A percentile compares a stretch with the other conserved stretches of the same genome.
Evolutionary conservation across 2,888 invertebrate genomes (phyloP).

Genomic region (Lamproptera curius): DNA sequence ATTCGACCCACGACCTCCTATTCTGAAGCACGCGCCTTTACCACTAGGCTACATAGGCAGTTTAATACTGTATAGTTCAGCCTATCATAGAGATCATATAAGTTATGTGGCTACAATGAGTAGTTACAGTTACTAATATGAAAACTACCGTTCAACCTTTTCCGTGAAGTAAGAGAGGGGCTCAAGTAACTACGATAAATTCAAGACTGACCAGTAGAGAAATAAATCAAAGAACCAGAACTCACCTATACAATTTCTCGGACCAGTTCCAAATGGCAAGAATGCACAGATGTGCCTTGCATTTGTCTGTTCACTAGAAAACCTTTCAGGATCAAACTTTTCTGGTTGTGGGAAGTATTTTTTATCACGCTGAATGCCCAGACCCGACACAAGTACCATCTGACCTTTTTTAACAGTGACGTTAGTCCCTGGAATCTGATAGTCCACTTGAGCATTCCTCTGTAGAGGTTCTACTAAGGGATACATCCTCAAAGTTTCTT

Average conservation of each 20-base stretch:
- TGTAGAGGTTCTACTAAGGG: conserved; percentile 56
- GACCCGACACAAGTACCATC: not conserved
- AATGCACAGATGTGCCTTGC: conserved; percentile 47
- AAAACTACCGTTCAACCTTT: not conserved
- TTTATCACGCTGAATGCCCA: no score
- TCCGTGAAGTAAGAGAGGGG: not conserved
- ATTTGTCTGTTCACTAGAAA: conserved; percentile 43
- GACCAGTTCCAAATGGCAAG: conserved; percentile 59
- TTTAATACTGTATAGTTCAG: no score
- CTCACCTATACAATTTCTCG: conserved; percentile 60
- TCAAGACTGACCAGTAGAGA: no score
- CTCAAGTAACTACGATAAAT: no score
- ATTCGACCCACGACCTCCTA: no score
- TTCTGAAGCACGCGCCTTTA: no score
- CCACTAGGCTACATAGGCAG: no score
- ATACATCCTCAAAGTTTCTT: conserved; percentile 58
- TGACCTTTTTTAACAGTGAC: conserved; percentile 45
- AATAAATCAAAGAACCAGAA: not conserved
- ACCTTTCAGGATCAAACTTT: conserved; percentile 32
- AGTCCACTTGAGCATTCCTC: conserved; percentile 44
- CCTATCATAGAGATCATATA: no score
- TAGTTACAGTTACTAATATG: no score
- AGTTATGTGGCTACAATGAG: no score
- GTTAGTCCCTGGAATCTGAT: conserved; percentile 49
- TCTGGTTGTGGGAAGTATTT: no score